Conservation (phyloP, 2,888 invertebrate species). For the Tupiocoris notatus region DNA sequence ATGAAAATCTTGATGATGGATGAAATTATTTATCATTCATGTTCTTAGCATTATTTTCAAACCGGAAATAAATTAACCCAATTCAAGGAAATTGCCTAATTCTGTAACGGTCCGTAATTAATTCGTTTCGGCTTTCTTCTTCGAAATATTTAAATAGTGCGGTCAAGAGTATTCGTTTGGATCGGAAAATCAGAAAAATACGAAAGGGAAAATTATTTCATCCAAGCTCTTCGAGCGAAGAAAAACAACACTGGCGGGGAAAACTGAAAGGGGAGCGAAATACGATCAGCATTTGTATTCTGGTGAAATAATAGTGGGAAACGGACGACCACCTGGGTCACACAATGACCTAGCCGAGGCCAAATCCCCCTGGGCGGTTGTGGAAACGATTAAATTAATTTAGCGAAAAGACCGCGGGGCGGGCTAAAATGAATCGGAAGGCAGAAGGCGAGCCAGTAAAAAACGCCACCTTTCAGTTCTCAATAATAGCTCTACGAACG, state of each 20-base stretch:
- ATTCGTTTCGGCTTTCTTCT: too few relatives aligned
- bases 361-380: background rate
- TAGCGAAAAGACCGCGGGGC: background rate
- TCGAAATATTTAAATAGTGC: background rate
- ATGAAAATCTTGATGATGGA: too few relatives aligned
- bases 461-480: background rate
- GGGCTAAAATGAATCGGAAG: background rate
- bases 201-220: background rate
- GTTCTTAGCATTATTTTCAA: too few relatives aligned
- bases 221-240: background rate
- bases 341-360: background rate
- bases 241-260: background rate
- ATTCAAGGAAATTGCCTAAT: too few relatives aligned
- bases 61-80: too few relatives aligned
- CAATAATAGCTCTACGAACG: background rate
- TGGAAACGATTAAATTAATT: background rate
- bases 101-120: too few relatives aligned
- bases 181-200: background rate
- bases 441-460: background rate
- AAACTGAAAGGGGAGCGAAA: background rate
- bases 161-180: background rate
- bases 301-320: background rate
- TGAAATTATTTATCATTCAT: too few relatives aligned
- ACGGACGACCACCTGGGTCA: background rate
- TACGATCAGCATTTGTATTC: conserved; percentile 12